These are phyloP conservation scores for Hyperoplus immaculatus DNA, from an alignment of 2,797 vertebrate species.

Conservation along the genomic window DNA sequence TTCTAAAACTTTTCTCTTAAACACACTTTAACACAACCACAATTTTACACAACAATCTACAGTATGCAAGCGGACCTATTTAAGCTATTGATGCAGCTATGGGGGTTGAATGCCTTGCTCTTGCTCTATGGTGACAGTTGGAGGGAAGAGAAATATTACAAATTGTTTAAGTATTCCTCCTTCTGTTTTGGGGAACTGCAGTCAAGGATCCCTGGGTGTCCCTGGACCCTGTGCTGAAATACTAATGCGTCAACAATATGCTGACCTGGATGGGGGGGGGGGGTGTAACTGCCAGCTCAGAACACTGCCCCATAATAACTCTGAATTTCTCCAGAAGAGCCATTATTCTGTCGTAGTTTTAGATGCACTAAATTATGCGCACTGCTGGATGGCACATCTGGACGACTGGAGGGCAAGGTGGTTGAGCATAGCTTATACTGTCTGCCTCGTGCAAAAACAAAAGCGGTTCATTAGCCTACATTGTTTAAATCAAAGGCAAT, in stretches of 20 bases:
- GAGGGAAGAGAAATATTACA: slow-evolving; percentile 19
- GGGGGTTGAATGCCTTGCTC: slow-evolving; percentile 37
- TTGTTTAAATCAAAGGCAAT: slow-evolving; percentile 78
- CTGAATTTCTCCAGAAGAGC: slow-evolving; percentile 35
- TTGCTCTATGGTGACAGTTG: slow-evolving; percentile 20
- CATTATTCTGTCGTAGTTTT: slow-evolving; percentile 49
- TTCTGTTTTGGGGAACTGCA: slow-evolving; percentile 20
- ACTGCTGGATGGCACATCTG: slow-evolving; percentile 78
- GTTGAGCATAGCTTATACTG: slow-evolving; percentile 53
- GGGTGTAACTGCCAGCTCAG: slow-evolving; percentile 6
- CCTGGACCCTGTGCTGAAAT: slow-evolving; percentile 75
- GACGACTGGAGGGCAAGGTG: slow-evolving; percentile 70
- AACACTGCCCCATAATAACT: slow-evolving; percentile 31
- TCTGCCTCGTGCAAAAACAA: slow-evolving; percentile 62
- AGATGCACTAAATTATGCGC: slow-evolving; percentile 63
- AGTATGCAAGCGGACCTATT: slow-evolving; percentile 27
- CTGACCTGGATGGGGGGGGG: slow-evolving; percentile 23
- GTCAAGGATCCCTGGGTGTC: slow-evolving; percentile 31
- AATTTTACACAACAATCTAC: slow-evolving; percentile 29
- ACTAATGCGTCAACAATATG: slow-evolving; percentile 51
- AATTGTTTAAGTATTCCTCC: slow-evolving; percentile 37
- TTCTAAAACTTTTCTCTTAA: not conserved
- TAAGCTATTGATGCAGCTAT: slow-evolving; percentile 30
- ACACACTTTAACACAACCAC: not conserved
- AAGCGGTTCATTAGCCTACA: slow-evolving; percentile 75